Conservation (phyloP, 1,140 invertebrate species). For the Trichonephila clavata region DNA sequence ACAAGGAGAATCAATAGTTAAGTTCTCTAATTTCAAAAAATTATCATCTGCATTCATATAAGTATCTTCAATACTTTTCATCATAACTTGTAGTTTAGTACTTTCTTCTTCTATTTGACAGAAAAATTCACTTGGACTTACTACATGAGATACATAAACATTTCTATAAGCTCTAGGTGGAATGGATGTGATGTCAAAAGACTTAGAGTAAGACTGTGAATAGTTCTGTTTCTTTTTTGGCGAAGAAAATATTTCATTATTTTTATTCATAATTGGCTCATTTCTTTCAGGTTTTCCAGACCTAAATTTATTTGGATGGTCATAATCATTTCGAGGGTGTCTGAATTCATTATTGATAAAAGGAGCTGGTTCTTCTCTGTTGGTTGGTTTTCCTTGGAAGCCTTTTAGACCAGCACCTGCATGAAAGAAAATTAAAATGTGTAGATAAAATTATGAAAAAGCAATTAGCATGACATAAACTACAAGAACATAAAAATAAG, state of each 20-base stretch:
- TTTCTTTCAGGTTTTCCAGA: not conserved
- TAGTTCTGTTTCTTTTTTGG: not conserved
- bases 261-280: not conserved
- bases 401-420: slow-evolving; percentile 37
- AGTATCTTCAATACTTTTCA: slow-evolving; percentile 47
- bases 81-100: slow-evolving; percentile 79
- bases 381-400: not conserved
- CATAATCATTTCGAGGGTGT: not conserved
- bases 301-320: not conserved
- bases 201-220: not conserved
- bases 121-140: slow-evolving; percentile 78
- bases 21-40: slow-evolving; percentile 24
- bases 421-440: not conserved
- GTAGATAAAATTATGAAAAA: too few species aligned
- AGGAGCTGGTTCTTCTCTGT: not conserved
- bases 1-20: slow-evolving; percentile 85
- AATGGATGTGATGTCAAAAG: slow-evolving; percentile 39
- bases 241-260: not conserved
- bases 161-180: slow-evolving; percentile 65
- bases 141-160: slow-evolving; percentile 76
- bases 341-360: not conserved
- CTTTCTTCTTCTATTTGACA: slow-evolving; percentile 75
- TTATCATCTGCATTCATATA: slow-evolving; percentile 48
- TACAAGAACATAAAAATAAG: too few species aligned
- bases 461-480: too few species aligned